phyloP scores from a whole-genome alignment of 1,140 invertebrate species.

The Popillia japonica region DNA sequence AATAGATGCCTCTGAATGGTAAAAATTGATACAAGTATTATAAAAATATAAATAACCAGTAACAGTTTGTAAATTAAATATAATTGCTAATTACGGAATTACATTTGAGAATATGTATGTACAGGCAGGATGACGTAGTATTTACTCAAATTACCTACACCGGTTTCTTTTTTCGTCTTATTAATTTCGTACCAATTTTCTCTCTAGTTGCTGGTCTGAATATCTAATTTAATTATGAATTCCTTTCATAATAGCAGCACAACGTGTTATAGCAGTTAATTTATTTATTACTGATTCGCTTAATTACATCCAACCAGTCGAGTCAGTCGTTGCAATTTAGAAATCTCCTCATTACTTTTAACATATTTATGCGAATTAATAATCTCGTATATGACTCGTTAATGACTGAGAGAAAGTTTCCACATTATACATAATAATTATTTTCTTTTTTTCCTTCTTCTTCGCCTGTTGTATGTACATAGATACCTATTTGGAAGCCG shows the following conservation, averaged over 20 bases:
- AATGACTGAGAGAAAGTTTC: background rate
- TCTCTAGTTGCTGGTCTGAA: background rate
- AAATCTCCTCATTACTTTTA: background rate
- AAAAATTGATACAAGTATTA: too few relatives aligned
- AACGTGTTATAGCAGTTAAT: too few relatives aligned
- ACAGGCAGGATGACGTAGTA: background rate
- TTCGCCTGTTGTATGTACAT: background rate
- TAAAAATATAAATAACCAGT: too few relatives aligned
- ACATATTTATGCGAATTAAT: background rate
- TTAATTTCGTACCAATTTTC: background rate
- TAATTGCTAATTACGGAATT: slow-evolving; percentile 3
- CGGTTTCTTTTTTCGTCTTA: background rate
- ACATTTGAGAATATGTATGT: background rate
- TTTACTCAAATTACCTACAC: background rate
- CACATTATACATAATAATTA: background rate
- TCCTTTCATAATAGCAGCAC: too few relatives aligned
- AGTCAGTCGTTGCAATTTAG: background rate
- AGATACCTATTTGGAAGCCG: background rate
- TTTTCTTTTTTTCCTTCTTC: background rate
- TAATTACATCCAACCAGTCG: background rate
- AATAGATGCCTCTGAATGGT: too few relatives aligned
- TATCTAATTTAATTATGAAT: too few relatives aligned
- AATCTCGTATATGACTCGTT: background rate
- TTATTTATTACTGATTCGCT: background rate
- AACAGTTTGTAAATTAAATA: background rate